Evolutionary conservation across 1,140 invertebrate genomes (phyloP).

Genomic region (Hycleus phaleratus): DNA sequence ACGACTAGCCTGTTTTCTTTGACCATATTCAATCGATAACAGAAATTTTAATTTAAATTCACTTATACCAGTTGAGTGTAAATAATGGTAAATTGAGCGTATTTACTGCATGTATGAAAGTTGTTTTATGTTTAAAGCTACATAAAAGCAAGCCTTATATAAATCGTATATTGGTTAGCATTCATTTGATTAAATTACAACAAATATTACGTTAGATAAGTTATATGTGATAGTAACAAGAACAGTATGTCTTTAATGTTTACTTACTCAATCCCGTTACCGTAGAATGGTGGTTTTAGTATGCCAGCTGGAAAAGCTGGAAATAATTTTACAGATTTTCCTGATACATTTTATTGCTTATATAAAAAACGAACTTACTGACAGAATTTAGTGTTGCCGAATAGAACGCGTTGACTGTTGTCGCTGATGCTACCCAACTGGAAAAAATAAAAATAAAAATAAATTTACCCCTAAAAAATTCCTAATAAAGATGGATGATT

Average conservation of each 20-base stretch:
- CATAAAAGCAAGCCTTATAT: not conserved
- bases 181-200: not conserved
- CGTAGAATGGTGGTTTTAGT: slow-evolving; percentile 35
- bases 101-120: not conserved
- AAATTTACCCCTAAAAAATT: slow-evolving; percentile 5
- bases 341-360: slow-evolving; percentile 13
- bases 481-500: slow-evolving; percentile 10
- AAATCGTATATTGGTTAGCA: not conserved
- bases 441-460: slow-evolving; percentile 31
- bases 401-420: slow-evolving; percentile 72
- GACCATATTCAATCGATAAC: not conserved
- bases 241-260: slow-evolving; percentile 12
- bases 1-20: not conserved
- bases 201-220: not conserved
- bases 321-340: slow-evolving; percentile 26
- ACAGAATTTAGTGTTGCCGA: slow-evolving; percentile 73
- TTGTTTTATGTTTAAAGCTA: not conserved
- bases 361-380: slow-evolving; percentile 51
- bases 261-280: slow-evolving; percentile 40
- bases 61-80: not conserved
- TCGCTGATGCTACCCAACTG: slow-evolving; percentile 60
- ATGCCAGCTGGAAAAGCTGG: slow-evolving; percentile 32
- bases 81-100: not conserved
- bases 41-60: not conserved
- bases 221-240: not conserved